A percentile compares a stretch with the other conserved stretches of the same genome.
phyloP scores from a whole-genome alignment of 2,888 invertebrate genomes.

The Emmelina monodactyla region DNA sequence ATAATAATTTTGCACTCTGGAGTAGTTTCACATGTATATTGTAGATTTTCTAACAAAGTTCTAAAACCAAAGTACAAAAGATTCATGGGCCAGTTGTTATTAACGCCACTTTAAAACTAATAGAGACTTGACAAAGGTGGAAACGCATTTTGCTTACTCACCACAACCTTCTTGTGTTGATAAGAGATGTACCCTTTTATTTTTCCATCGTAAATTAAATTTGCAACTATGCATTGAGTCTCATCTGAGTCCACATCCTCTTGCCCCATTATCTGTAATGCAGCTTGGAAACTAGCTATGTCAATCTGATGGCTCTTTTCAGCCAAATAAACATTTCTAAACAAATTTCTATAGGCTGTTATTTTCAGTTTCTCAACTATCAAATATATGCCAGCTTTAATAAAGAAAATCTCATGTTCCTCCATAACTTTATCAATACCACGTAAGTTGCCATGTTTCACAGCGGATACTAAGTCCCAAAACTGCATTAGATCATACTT shows the following conservation, averaged over 20 bases:
- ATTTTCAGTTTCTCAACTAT: constrained; percentile 96
- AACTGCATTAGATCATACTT: constrained; percentile 93
- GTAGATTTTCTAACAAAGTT: too few species aligned
- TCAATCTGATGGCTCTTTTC: constrained; percentile 88
- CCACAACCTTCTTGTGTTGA: constrained; percentile 95
- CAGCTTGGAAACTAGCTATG: constrained; percentile 82
- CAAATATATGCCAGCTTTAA: constrained; percentile 95
- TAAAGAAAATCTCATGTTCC: constrained; percentile 90
- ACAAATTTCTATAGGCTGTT: constrained; percentile 94
- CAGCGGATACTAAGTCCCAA: constrained; percentile 85
- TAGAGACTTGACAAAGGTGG: constrained; percentile 76
- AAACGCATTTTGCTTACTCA: constrained; percentile 97
- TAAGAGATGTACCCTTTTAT: constrained; percentile 98
- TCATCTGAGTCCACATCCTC: constrained; percentile 92
- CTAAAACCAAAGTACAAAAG: too few species aligned
- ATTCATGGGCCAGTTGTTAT: too few species aligned
- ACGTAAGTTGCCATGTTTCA: constrained; percentile 88
- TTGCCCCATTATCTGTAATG: constrained; percentile 81
- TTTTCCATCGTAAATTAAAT: constrained; percentile 95
- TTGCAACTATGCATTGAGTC: constrained; percentile 95
- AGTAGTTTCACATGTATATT: too few species aligned
- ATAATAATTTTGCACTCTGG: too few species aligned
- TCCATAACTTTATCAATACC: constrained; percentile 85
- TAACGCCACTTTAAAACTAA: too few species aligned
- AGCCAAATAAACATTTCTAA: constrained; percentile 86